phyloP scores from a whole-genome alignment of 2,888 invertebrate genomes.

The Digitonthophagus gazella region DNA sequence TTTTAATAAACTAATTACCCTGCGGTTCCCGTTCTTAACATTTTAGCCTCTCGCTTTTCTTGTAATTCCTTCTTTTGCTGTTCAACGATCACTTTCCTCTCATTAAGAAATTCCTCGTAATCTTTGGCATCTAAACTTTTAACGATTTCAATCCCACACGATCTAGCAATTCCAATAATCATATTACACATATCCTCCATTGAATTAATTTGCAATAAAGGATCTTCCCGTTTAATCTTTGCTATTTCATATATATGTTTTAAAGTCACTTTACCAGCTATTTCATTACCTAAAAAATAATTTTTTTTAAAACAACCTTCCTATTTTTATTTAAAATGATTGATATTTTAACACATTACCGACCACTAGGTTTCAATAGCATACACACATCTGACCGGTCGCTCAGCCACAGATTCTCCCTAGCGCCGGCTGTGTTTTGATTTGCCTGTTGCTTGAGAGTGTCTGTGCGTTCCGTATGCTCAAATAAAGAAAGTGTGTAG shows the following conservation, averaged over 20 bases:
- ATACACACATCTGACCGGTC: no score
- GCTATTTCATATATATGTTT: slow-evolving; percentile 99
- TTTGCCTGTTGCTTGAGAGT: no score
- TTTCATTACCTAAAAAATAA: slow-evolving; percentile 62
- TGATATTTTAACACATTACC: slow-evolving; percentile 24
- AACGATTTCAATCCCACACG: slow-evolving; percentile 85
- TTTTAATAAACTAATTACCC: slow-evolving; percentile 14
- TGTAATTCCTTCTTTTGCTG: slow-evolving; percentile 74
- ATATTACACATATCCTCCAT: slow-evolving; percentile 75
- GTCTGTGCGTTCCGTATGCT: no score
- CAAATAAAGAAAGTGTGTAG: no score
- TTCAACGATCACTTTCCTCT: slow-evolving; percentile 68
- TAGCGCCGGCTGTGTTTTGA: no score
- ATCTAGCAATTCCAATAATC: slow-evolving; percentile 74
- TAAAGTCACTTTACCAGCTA: slow-evolving; percentile 83
- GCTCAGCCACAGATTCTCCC: no score
- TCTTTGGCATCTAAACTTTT: slow-evolving; percentile 72
- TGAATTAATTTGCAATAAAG: slow-evolving; percentile 61
- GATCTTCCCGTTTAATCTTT: slow-evolving; percentile 88
- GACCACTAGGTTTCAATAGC: no score
- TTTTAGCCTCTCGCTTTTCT: slow-evolving; percentile 85
- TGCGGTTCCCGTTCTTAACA: slow-evolving; percentile 73
- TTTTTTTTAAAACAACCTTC: neutral
- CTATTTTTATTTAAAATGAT: neutral
- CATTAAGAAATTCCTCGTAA: slow-evolving; percentile 77